Evolutionary conservation across 2,797 vertebrate genomes (phyloP), one percentile per base, ranked within the genome.

Genomic region (Simalia tracyae): DNA sequence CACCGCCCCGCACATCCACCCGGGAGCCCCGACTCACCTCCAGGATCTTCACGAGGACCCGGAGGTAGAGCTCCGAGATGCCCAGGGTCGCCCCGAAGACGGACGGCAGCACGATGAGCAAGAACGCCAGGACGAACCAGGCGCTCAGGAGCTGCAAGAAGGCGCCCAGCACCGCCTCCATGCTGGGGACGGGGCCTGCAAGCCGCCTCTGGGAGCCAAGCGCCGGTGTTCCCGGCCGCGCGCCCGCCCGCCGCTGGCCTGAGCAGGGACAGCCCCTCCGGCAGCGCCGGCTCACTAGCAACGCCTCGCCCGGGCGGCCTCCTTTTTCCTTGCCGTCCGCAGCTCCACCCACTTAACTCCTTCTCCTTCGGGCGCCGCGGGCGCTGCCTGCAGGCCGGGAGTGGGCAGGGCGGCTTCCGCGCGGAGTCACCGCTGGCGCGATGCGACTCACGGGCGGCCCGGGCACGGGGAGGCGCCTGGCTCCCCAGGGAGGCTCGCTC

Each of bases 21-120:
- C 19, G 31, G 31, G 17, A 76, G 36, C 31, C 68, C 31, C 54
- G 42, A 9, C 92, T 90, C 95, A 98, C 98, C 98, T 98, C 97
- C 12, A 98, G 95, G 85, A 96, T 97, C 91, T 95, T 96, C 91
- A 98, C 96, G 89, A 98, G 95, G 90, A 97, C 76, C 93, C 97
- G 97, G 94, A 98, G 98, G 97, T 98, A 98, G 91, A 98, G 89
- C 14, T 97, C 96, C 0, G 97, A 98, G 94, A 98, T 98, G 1
- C 98, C 98, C 96, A 98, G 96, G 3, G 98, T 98, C 50, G 98
- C 92, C 15, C 98, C 98, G 28, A 98, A 98, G 97, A 98, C 97
- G 90, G 98, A 98, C 3, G 98, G 98, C 57, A 98, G 94, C 96
- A 98, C 95, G 94, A 98, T 98, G 87, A 98, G 94, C 88, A 97